Evolutionary conservation across 1,140 invertebrate genomes (phyloP).

Genomic region (Ridgeia piscesae): DNA sequence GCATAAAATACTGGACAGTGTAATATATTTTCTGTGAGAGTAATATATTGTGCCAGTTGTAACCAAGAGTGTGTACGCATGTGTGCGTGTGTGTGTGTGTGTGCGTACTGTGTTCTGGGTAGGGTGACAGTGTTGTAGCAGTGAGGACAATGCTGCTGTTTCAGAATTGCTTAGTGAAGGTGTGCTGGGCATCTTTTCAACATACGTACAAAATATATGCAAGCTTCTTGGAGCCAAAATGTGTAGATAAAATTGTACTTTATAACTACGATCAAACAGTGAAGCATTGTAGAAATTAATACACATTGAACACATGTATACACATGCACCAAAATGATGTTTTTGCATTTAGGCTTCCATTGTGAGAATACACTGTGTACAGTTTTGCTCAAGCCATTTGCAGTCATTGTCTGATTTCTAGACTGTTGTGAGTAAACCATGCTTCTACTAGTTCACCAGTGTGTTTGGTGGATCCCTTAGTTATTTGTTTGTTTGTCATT

Average conservation of each 20-base stretch:
- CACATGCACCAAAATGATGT: not conserved
- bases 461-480: not conserved
- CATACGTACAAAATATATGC: not conserved
- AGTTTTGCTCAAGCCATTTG: conserved; percentile 5
- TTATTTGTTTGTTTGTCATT: conserved; percentile 2
- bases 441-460: conserved; percentile 4
- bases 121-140: not conserved
- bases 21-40: conserved; percentile 6
- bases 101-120: not conserved
- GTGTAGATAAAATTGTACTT: conserved; percentile 4
- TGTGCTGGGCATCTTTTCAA: not conserved
- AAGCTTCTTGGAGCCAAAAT: conserved; percentile 5
- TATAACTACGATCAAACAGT: not conserved
- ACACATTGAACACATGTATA: conserved; percentile 1
- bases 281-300: not conserved
- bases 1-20: not conserved
- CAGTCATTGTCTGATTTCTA: conserved; percentile 5
- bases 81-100: not conserved
- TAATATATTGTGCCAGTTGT: conserved; percentile 6
- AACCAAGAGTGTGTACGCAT: not conserved
- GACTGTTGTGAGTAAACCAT: conserved; percentile 5
- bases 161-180: not conserved
- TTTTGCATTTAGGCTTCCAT: conserved; percentile 5
- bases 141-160: not conserved
- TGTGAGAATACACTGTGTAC: not conserved